Evolutionary conservation across 2,888 invertebrate species (phyloP), one percentile per base, ranked within the genome.

Genomic region (Drosophila seclusa): DNA sequence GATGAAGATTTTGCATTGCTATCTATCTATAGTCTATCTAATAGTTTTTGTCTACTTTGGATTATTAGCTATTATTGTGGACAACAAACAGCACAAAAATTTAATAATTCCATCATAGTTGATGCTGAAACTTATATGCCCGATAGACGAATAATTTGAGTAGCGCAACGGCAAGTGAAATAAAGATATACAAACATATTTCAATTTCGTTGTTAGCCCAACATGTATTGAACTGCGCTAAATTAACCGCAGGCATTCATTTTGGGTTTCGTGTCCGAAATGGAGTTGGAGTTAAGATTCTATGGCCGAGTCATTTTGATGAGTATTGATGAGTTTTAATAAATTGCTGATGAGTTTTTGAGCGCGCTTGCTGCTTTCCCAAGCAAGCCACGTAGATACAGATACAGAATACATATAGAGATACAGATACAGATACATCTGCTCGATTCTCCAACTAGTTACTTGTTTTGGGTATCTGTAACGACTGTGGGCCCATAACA

Each of bases 281-380:
- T 42, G 57, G 31, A 65, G 62, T 40, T 50, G 55, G 54, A 66
- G 77, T 42, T 58, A 54, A 54, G 59, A 72, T 84, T 78, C 78
- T 75, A 63, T 60, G 68, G 76, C 73, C 68, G 50, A 72, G 68
- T 74, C 82, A 82, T 77, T 83, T 82, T 90, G 90, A 90, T 90
- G 90, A 90, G 90, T 90, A 90, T 90, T 90, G 90, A 90, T 90
- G 90, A 88, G 90, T 88, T 89, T 86, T 80, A 89, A 89, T 89
- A 88, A 88, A 89, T 87, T 84, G 89, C 89, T 86, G 90, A 90
- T 90, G 90, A 87, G 89, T 83, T 87, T 78, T 77, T 74, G 68
- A 60, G 79, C 78, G 70, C 78, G 76, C 72, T 75, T 70, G 58
- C 68, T 80, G 60, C 64, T 80, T 83, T 78, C 82, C 78, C 82